Evolutionary conservation across 2,888 invertebrate genomes (phyloP).

Genomic region (Oxyteleia sp.): DNA sequence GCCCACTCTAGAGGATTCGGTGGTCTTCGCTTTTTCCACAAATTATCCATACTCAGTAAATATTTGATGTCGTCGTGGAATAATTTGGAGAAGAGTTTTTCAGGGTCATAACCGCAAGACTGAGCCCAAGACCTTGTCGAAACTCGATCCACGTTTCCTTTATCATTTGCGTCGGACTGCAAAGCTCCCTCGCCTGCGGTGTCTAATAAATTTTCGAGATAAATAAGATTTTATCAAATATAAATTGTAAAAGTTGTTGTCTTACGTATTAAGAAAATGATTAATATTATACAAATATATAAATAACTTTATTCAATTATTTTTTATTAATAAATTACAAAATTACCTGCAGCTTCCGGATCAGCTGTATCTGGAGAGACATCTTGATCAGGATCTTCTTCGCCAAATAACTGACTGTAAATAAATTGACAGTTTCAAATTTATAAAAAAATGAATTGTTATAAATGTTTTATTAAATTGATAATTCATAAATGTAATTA

Average conservation of each 20-base stretch:
- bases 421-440: no score
- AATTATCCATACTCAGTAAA: slow-evolving; percentile 96
- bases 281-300: no score
- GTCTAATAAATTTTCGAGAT: slow-evolving; percentile 75
- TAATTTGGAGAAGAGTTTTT: slow-evolving; percentile 96
- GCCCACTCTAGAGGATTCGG: slow-evolving; percentile 94
- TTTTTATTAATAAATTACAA: neutral
- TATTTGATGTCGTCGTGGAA: slow-evolving; percentile 98
- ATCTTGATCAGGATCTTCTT: slow-evolving; percentile 98
- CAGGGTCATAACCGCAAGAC: slow-evolving; percentile 93
- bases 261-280: no score
- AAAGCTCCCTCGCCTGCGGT: slow-evolving; percentile 90
- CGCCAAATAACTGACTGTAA: slow-evolving; percentile 97
- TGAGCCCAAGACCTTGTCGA: slow-evolving; percentile 97
- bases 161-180: slow-evolving; percentile 88
- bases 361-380: slow-evolving; percentile 99
- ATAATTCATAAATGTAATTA: slow-evolving; percentile 24
- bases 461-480: no score
- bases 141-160: slow-evolving; percentile 88
- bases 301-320: slow-evolving; percentile 16
- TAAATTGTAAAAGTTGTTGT: neutral
- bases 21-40: slow-evolving; percentile 97
- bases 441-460: no score
- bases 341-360: slow-evolving; percentile 93
- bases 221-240: neutral